A percentile compares a stretch with the other conserved stretches of the same genome.
Evolutionary conservation across 2,797 vertebrate genomes (phyloP).

Genomic region (Mormyrus hasselquistii): DNA sequence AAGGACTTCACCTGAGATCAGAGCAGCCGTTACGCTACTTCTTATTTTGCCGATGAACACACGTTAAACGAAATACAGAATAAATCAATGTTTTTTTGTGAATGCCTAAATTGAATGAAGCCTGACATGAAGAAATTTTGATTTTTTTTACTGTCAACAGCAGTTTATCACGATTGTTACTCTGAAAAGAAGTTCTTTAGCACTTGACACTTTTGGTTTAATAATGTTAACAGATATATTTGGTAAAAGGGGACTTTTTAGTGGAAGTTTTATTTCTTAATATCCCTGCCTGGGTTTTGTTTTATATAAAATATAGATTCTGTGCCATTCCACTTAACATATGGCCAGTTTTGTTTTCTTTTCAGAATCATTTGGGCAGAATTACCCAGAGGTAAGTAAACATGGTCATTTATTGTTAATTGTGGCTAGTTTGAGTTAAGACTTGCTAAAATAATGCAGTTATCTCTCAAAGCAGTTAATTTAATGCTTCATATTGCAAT

Average conservation of each 20-base stretch:
- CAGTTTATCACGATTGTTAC: neutral
- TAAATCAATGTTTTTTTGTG: neutral
- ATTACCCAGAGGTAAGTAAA: slow-evolving; percentile 86
- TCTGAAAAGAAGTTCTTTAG: neutral
- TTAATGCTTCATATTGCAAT: neutral
- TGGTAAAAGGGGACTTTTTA: neutral
- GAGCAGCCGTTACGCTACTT: neutral
- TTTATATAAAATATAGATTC: neutral
- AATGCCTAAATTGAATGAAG: neutral
- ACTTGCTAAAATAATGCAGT: neutral
- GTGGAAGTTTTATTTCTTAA: neutral
- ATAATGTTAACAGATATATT: neutral
- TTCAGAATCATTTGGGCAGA: slow-evolving; percentile 94
- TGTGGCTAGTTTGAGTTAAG: neutral
- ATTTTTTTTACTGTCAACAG: neutral
- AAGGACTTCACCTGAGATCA: neutral
- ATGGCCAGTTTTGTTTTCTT: slow-evolving; percentile 35
- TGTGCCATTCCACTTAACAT: neutral
- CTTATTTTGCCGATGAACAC: neutral
- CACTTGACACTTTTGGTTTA: neutral
- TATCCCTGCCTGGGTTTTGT: neutral
- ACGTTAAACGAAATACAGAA: neutral
- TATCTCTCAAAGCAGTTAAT: neutral
- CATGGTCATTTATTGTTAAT: neutral
- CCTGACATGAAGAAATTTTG: neutral